phyloP scores from a whole-genome alignment of 2,797 vertebrate species.

The Rhinella marina region DNA sequence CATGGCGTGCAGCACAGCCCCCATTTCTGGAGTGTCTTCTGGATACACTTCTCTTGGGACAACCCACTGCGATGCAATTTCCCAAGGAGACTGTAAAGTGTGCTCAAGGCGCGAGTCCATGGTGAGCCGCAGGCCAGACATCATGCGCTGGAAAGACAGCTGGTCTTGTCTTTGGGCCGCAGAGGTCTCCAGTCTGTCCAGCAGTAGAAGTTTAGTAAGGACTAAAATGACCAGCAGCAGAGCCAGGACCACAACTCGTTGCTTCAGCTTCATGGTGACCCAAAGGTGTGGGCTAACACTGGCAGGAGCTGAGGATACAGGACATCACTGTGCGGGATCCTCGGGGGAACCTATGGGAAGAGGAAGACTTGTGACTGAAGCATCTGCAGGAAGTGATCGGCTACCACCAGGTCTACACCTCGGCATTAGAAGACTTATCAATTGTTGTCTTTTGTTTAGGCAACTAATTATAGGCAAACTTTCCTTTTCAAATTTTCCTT shows the following conservation, averaged over 20 bases:
- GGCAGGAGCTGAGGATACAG: background rate
- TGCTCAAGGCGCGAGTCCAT: conserved; percentile 89
- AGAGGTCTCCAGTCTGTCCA: conserved; percentile 94
- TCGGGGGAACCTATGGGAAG: conserved; percentile 17
- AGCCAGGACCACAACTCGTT: conserved; percentile 92
- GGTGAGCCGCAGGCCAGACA: conserved; percentile 83
- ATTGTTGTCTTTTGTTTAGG: background rate
- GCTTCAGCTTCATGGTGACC: conserved; percentile 96
- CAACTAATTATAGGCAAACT: too few relatives aligned
- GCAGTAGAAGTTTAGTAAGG: conserved; percentile 96
- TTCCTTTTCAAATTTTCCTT: too few relatives aligned
- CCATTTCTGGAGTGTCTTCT: conserved; percentile 94
- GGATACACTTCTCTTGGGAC: conserved; percentile 96
- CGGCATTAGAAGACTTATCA: background rate
- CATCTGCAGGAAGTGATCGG: too few relatives aligned
- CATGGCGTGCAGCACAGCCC: conserved; percentile 90
- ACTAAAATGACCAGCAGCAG: conserved; percentile 95
- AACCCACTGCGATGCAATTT: conserved; percentile 97
- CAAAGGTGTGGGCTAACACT: conserved; percentile 22
- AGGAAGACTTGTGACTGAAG: background rate
- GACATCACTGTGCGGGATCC: conserved; percentile 42
- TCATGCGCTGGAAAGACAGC: conserved; percentile 91
- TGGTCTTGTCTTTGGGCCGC: conserved; percentile 91
- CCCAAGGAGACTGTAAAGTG: conserved; percentile 96
- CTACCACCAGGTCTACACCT: background rate